These are phyloP conservation scores for Lasiurus borealis DNA, from an alignment of 2,113 vertebrate genomes.

Conservation along the genomic window DNA sequence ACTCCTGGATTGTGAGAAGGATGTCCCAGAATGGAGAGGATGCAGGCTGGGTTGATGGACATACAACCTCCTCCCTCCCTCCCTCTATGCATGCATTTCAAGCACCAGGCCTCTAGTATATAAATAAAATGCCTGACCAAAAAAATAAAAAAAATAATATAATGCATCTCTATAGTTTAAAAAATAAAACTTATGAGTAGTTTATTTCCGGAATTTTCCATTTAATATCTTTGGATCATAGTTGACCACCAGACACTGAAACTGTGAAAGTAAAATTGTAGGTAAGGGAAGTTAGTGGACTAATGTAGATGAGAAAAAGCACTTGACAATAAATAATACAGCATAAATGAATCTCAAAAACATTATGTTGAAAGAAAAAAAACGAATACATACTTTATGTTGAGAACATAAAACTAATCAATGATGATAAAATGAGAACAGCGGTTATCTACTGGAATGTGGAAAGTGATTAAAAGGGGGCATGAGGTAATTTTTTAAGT, in stretches of 20 bases:
- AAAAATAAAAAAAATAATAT: too few species aligned
- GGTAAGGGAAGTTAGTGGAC: background rate
- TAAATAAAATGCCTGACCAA: too few species aligned
- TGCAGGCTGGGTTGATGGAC: too few species aligned
- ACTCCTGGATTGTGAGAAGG: too few species aligned
- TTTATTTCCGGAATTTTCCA: background rate
- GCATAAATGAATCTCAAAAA: constrained; percentile 38
- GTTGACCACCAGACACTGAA: background rate
- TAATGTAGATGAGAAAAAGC: background rate
- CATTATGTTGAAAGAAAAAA: constrained; percentile 42
- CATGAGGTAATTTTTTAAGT: constrained; percentile 49
- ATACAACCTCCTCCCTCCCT: too few species aligned
- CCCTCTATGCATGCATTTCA: too few species aligned
- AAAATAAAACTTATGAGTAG: background rate
- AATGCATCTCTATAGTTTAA: too few species aligned
- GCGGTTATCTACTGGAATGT: constrained; percentile 16
- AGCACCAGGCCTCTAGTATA: too few species aligned
- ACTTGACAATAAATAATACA: constrained; percentile 11
- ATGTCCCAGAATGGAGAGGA: too few species aligned
- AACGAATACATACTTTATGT: constrained; percentile 44
- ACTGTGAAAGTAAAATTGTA: background rate
- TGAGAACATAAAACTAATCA: constrained; percentile 53
- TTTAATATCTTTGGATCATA: background rate
- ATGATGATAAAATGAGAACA: constrained; percentile 58
- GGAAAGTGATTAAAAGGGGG: constrained; percentile 47